A percentile compares a stretch with the other conserved stretches of the same genome.
phyloP scores from a whole-genome alignment of 1,140 invertebrate genomes.

The Heliothis virescens region DNA sequence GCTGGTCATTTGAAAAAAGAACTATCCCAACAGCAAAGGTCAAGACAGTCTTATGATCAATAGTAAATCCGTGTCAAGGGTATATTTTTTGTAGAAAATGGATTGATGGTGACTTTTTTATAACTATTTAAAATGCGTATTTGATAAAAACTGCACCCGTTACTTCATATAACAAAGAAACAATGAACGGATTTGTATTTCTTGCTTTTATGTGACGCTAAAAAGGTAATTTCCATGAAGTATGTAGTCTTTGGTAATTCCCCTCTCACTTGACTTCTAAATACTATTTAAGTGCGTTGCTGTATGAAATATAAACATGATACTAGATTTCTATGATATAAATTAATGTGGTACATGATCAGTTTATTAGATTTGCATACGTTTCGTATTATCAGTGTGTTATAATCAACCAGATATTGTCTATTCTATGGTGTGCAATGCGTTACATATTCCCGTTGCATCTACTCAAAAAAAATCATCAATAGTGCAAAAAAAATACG shows the following conservation, averaged over 20 bases:
- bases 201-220: no score
- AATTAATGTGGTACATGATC: no score
- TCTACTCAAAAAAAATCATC: background rate
- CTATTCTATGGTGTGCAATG: background rate
- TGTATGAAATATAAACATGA: no score
- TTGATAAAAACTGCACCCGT: background rate
- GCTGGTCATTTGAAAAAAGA: background rate
- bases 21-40: conserved; percentile 12
- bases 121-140: no score
- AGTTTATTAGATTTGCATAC: no score
- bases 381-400: no score
- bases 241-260: no score
- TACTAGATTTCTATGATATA: no score
- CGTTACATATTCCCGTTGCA: no score
- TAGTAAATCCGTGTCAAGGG: background rate
- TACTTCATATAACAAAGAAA: background rate
- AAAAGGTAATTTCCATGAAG: no score
- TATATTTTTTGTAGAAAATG: conserved; percentile 1
- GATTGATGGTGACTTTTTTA: conserved; percentile 1
- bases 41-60: conserved; percentile 3
- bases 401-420: background rate
- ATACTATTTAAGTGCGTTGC: no score
- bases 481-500: background rate
- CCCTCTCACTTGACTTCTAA: no score
- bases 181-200: background rate